A percentile compares a stretch with the other conserved stretches of the same genome.
These are phyloP conservation scores for Cyclopterus lumpus DNA, from an alignment of 2,797 vertebrate species.

Conservation along the genomic window DNA sequence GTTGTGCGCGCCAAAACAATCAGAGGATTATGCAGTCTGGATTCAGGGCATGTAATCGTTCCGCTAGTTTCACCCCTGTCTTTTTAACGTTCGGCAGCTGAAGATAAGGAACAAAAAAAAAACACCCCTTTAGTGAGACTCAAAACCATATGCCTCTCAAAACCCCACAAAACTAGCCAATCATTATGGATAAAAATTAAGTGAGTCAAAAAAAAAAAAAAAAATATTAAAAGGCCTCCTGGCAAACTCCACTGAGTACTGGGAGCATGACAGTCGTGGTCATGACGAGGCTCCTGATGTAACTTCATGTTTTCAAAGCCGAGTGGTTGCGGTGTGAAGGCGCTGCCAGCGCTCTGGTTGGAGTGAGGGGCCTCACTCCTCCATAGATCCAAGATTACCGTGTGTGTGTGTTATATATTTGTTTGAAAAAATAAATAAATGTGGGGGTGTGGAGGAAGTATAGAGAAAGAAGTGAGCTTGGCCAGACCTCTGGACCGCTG, in stretches of 20 bases:
- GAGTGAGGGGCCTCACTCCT: too few relatives aligned
- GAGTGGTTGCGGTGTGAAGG: constrained; percentile 37
- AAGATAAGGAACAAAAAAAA: not conserved
- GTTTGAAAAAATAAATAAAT: not conserved
- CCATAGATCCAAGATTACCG: too few relatives aligned
- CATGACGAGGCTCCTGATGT: constrained; percentile 54
- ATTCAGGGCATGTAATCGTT: constrained; percentile 11
- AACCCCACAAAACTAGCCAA: not conserved
- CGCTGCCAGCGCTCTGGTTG: constrained; percentile 36
- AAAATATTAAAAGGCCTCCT: too few relatives aligned
- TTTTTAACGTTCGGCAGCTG: constrained; percentile 3
- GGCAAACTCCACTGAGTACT: constrained; percentile 39
- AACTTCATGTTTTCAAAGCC: constrained; percentile 56
- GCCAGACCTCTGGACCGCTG: not conserved
- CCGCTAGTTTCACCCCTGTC: not conserved
- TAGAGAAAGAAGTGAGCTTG: too few relatives aligned
- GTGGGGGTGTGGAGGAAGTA: too few relatives aligned
- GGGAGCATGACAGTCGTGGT: constrained; percentile 55
- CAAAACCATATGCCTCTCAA: not conserved
- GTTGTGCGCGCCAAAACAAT: constrained; percentile 32
- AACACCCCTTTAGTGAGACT: not conserved
- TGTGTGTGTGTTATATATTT: too few relatives aligned
- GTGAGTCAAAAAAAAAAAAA: too few relatives aligned
- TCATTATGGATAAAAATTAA: not conserved
- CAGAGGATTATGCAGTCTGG: constrained; percentile 34